Percentiles rank a stretch among this genome's conserved stretches.
Evolutionary conservation across 2,797 vertebrate genomes (phyloP).

Genomic region (Notolabrus celidotus): DNA sequence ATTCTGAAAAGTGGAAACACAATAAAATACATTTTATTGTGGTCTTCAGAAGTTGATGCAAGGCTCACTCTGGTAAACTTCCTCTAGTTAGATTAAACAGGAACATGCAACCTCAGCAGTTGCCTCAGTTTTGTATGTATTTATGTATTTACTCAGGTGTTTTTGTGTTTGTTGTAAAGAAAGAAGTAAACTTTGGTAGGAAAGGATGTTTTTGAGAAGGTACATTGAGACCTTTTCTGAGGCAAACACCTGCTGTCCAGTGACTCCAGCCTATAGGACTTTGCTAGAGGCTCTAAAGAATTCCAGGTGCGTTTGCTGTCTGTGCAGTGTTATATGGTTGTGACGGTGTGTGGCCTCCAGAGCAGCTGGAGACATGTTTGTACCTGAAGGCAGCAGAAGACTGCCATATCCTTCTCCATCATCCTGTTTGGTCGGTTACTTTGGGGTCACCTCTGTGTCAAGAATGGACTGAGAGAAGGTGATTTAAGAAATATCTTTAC

Average conservation of each 20-base stretch:
- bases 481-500: conserved; percentile 25
- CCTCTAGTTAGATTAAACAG: too few species aligned
- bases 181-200: too few species aligned
- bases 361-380: conserved; percentile 52
- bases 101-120: too few species aligned
- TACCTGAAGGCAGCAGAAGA: conserved; percentile 45
- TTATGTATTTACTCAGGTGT: too few species aligned
- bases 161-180: too few species aligned
- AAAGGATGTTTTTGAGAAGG: too few species aligned
- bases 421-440: conserved; percentile 28
- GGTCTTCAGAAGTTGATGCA: too few species aligned
- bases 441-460: conserved; percentile 35
- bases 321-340: conserved; percentile 17
- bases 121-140: too few species aligned
- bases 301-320: conserved; percentile 44
- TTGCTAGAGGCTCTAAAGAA: conserved; percentile 20
- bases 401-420: conserved; percentile 28
- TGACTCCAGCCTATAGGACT: conserved; percentile 12
- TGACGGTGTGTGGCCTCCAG: conserved; percentile 38
- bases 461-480: conserved; percentile 17
- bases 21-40: too few species aligned
- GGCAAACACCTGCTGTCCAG: conserved; percentile 31
- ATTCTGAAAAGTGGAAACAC: not conserved
- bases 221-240: not conserved
- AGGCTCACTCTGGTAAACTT: too few species aligned